Base-by-base conservation (phyloP, 2,113 vertebrate genomes). In the Nibea coibor region DNA sequence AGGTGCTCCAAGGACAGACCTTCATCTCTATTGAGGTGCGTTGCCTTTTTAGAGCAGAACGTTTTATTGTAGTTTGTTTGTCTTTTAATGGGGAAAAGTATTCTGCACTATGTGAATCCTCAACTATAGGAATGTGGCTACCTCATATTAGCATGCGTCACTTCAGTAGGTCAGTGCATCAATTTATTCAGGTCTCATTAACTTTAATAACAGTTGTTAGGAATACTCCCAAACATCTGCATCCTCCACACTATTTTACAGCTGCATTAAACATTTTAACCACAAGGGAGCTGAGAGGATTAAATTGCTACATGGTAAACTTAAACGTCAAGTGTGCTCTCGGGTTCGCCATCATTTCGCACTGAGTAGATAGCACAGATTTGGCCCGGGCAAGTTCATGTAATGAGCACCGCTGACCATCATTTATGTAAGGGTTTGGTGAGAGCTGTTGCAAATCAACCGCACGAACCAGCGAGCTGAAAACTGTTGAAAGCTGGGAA, bases 1-100 rank as follows among this genome's bases (percentile, higher is more conserved):
- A 90, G 82, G 81, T 92, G 87, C 48, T 66, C 35, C 66, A 67
- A 86, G 48, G 78, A 84, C 66, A 61, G 54, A 10, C 39, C 45
- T 26, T 72, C 74, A 67, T 68, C 22, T 48, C 43, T 47, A 35
- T 48, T 70, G 57, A 50, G 67, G 19, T 4, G 45, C 59, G 43
- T 16, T 63, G 42, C 59, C 22, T 58, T 69, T 69, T 53, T 50
- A 62, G 69, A 67, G 57, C 56, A n/a, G 31, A 57, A 64, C 5
- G 11, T 15, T 58, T 67, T 24, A 20, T 11, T 22, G 42, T 10
- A n/a, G 5, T 22, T 2, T 70, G 14, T 31, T 6, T 7, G 35
- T 39, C 35, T 9, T 39, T 39, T 39, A 39, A 7, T 39, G 7
- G 35, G 8, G 35, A 39, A 39, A 39, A 9, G 35, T 39, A 8